phyloP scores from a whole-genome alignment of 2,113 vertebrate species.

The Steatornis caripensis region DNA sequence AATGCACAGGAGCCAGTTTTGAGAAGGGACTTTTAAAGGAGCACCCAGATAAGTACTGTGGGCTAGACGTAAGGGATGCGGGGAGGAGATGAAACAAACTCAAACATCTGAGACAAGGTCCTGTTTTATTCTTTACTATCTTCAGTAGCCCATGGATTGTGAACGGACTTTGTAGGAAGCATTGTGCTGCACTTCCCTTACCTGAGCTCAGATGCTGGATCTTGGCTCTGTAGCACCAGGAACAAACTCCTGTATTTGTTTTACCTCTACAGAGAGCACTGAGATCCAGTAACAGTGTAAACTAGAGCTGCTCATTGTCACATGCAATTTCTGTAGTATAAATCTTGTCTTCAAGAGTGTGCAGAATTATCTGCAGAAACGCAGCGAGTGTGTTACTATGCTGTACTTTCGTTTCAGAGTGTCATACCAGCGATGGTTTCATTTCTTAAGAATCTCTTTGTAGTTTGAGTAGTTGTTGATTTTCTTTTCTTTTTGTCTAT shows the following conservation, averaged over 20 bases:
- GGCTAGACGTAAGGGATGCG: background rate
- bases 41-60: background rate
- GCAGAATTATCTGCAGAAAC: background rate
- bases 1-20: background rate
- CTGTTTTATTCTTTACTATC: background rate
- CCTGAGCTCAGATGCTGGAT: background rate
- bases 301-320: background rate
- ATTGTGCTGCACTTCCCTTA: background rate
- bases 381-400: background rate
- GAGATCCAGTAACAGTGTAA: background rate
- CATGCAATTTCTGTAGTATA: background rate
- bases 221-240: background rate
- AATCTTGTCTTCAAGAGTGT: background rate
- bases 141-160: background rate
- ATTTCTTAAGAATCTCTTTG: background rate
- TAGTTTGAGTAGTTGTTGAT: background rate
- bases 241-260: background rate
- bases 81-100: background rate
- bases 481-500: background rate
- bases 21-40: background rate
- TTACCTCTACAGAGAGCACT: background rate
- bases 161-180: background rate
- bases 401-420: background rate
- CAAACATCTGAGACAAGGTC: background rate
- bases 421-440: background rate